Evolutionary conservation across 2,113 vertebrate species (phyloP).

Genomic region (Strigops habroptila): DNA sequence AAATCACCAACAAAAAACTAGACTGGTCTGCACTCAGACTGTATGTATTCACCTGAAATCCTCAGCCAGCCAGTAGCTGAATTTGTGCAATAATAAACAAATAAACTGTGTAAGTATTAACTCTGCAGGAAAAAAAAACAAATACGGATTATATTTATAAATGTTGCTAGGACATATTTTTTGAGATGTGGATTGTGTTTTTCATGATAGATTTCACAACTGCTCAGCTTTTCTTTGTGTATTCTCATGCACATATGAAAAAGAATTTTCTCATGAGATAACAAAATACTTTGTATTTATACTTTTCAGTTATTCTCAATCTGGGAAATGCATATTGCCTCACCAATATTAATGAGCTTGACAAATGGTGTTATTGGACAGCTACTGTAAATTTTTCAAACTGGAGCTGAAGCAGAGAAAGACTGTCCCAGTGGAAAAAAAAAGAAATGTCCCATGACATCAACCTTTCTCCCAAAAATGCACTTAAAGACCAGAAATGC

Average conservation of each 20-base stretch:
- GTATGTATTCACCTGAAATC: background rate
- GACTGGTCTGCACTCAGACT: background rate
- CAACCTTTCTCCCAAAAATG: background rate
- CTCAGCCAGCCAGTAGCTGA: background rate
- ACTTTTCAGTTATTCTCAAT: background rate
- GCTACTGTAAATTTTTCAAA: background rate
- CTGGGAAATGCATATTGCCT: background rate
- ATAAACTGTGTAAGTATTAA: background rate
- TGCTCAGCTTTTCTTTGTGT: background rate
- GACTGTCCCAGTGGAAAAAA: background rate
- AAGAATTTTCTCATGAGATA: background rate
- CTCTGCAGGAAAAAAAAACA: background rate
- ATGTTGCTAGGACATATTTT: background rate
- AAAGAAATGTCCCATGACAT: background rate
- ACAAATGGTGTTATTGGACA: background rate
- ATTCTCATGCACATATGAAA: background rate
- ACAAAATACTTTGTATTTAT: background rate
- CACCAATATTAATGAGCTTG: background rate
- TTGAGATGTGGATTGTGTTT: background rate
- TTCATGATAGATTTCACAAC: background rate
- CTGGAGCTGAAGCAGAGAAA: background rate
- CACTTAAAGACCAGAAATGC: background rate
- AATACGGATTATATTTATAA: background rate
- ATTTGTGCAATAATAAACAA: background rate
- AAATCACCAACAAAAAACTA: background rate